Percentiles rank a stretch among this genome's conserved stretches.
Evolutionary conservation across 1,140 invertebrate genomes (phyloP).

Genomic region (Babylonia areolata): DNA sequence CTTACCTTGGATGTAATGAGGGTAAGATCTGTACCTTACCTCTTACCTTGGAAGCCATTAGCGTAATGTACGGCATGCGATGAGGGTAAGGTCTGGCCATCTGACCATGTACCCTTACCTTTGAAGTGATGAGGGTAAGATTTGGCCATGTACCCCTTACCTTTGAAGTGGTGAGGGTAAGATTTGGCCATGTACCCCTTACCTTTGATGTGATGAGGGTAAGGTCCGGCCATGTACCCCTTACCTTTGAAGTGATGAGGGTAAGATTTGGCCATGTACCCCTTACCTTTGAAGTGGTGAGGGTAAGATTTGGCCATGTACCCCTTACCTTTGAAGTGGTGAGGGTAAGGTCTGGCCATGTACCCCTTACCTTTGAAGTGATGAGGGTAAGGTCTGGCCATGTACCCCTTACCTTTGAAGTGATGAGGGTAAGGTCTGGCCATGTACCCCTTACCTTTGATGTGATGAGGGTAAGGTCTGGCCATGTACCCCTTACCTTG

Average conservation of each 20-base stretch:
- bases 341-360: not conserved
- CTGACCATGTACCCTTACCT: too few relatives aligned
- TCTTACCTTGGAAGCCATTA: conserved; percentile 81
- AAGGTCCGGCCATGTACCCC: not conserved
- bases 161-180: conserved; percentile 83
- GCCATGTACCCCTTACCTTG: conserved; percentile 79
- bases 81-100: conserved; percentile 85
- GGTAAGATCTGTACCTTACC: too few relatives aligned
- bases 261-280: not conserved
- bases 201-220: not conserved
- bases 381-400: not conserved
- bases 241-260: conserved; percentile 75
- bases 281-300: not conserved
- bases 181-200: conserved; percentile 80
- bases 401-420: conserved; percentile 75
- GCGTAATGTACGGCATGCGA: conserved; percentile 86
- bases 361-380: not conserved
- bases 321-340: conserved; percentile 75
- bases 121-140: conserved; percentile 83
- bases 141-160: conserved; percentile 84
- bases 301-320: not conserved
- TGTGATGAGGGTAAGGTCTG: not conserved
- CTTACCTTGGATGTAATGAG: not conserved
- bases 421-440: not conserved
- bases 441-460: not conserved